A percentile compares a stretch with the other conserved stretches of the same genome.
These are phyloP conservation scores for Oceanites oceanicus DNA, from an alignment of 2,113 vertebrate species.

Conservation along the genomic window DNA sequence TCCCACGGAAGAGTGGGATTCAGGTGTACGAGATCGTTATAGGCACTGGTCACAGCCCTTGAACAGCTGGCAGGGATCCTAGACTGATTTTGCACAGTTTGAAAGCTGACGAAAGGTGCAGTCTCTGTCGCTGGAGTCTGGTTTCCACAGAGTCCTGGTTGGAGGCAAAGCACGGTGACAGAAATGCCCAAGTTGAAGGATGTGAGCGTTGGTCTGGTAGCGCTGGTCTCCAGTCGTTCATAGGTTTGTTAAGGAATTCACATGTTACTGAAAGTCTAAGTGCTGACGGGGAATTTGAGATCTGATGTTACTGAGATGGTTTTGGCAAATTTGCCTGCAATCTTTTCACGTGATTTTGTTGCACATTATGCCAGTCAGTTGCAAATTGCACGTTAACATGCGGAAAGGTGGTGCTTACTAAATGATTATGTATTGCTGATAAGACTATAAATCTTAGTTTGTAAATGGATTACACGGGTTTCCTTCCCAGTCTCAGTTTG, in stretches of 20 bases:
- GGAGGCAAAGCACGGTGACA: accelerated
- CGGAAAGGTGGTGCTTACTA: neutral
- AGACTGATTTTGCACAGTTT: accelerated
- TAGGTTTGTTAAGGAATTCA: accelerated
- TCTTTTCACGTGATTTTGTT: neutral
- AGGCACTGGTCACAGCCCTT: neutral
- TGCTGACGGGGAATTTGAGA: neutral
- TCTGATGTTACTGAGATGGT: neutral
- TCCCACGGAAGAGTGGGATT: accelerated
- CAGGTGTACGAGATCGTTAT: accelerated
- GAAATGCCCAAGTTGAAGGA: neutral
- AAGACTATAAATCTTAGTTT: neutral
- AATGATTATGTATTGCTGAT: neutral
- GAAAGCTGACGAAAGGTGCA: neutral
- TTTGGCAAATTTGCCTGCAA: neutral
- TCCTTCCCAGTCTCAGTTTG: neutral
- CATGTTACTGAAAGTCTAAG: accelerated
- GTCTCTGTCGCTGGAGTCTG: accelerated
- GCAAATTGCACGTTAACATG: accelerated
- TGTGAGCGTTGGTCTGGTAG: accelerated
- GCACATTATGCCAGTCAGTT: neutral
- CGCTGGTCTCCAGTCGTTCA: neutral
- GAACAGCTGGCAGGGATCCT: neutral
- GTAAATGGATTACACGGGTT: neutral
- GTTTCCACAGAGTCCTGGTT: neutral